Evolutionary conservation across 53 echinoderm and acorn worm genomes (phyloP), one percentile per base, ranked within the genome.

Genomic region (Paracentrotus lividus): DNA sequence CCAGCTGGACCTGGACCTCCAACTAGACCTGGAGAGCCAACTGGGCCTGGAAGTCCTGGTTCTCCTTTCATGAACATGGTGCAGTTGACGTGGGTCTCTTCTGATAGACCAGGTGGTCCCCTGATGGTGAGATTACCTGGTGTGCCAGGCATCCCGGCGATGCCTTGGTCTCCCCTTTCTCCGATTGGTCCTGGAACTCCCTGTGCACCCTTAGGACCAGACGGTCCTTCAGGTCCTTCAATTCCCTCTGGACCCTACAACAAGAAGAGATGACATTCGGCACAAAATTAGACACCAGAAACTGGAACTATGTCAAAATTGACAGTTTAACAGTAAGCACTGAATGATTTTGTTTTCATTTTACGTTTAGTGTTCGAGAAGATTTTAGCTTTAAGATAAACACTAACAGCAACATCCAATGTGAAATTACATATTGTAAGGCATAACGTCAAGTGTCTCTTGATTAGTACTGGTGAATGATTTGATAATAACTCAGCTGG

Each of bases 91-190:
- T 90, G 90, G n/a, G 26, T 72, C 27, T 90, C 90, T 38, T 90
- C 96, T 47, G 85, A 75, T 1, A 90, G 14, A n/a, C 67, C 67
- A 33, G 94, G 94, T 34, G 94, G 88, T 66, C 72, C 94, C 12
- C 96, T 93, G 69, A 90, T 76, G 56, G 88, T 88, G 29, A 93
- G 88, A 44, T 64, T 57, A 29, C 38, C 57, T 47, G 81, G 81
- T 8, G 44, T 45, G 2, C 96, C 96, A 38, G 96, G 95, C 49
- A 44, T 36, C 49, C 95, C 96, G 49, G 92, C 90, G 10, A n/a
- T 47, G 9, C 95, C 97, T 3, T 31, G 58, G 9, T 72, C 15
- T 32, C 95, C 96, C 7, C 42, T 51, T 6, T 43, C 53, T 21
- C 96, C 96, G n/a, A 56, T 20, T 2, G 36, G 65, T 5, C 96